Conservation (phyloP, 2,888 invertebrate genomes). For the Luperina nickerlii region DNA sequence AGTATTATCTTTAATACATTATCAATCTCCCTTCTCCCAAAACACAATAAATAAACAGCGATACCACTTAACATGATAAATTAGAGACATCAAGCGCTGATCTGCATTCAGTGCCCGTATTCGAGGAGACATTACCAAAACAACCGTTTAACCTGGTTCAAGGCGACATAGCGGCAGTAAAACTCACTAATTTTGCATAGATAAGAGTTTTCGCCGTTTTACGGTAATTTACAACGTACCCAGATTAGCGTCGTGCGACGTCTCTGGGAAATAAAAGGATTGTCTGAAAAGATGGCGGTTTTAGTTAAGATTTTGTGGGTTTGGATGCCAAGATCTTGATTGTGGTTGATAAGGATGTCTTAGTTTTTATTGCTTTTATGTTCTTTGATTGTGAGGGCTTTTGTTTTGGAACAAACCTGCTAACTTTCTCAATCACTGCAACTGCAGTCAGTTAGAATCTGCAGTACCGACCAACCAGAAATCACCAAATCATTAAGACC, state of each 20-base stretch:
- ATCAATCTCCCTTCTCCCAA: constrained; percentile 10
- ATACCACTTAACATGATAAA: constrained; percentile 56
- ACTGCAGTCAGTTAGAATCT: background rate
- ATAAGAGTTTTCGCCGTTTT: constrained; percentile 71
- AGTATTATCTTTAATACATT: background rate
- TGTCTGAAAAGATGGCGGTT: constrained; percentile 58
- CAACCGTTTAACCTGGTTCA: constrained; percentile 67
- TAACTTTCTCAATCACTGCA: background rate
- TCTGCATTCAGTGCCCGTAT: constrained; percentile 60
- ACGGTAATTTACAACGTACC: constrained; percentile 70
- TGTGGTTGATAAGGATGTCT: constrained; percentile 18
- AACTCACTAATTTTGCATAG: constrained; percentile 76
- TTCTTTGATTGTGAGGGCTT: constrained; percentile 19
- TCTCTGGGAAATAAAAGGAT: constrained; percentile 65
- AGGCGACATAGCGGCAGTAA: constrained; percentile 59
- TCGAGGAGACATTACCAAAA: constrained; percentile 55
- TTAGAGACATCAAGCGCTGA: constrained; percentile 49
- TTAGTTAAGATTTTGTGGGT: constrained; percentile 49
- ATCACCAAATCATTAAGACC: background rate
- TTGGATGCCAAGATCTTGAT: constrained; percentile 54
- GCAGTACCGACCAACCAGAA: background rate
- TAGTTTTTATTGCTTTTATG: constrained; percentile 40
- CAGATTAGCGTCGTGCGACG: constrained; percentile 68
- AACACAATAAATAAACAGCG: constrained; percentile 20
- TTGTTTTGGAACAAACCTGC: background rate